Evolutionary conservation across 2,113 vertebrate genomes (phyloP), one percentile per base, ranked within the genome.

Genomic region (Sorex araneus): DNA sequence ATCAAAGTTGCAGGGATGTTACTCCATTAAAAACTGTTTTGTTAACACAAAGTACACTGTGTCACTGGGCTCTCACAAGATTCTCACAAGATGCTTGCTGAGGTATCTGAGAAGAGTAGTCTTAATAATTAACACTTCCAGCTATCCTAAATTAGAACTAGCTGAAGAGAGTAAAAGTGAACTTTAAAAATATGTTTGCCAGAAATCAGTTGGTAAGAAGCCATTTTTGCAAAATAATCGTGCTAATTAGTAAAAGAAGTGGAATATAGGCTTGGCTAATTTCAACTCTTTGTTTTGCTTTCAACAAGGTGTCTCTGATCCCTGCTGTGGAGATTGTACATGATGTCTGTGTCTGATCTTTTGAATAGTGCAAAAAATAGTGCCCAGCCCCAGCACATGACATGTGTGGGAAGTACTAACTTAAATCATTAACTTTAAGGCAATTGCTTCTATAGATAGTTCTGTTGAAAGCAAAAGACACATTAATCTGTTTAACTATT

Each of bases 231-330:
- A 69, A 94, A 85, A 94, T 95, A 73, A 91, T 75, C 77, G 47
- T 97, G 95, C 85, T 97, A 96, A 97, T 97, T 96, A 45, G 95
- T 97, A 93, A 95, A 90, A 43, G 27, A 94, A 93, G 69, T 8
- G 18, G 21, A 89, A 54, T 40, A 67, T 57, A 79, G 77, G 60
- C 80, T 91, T 27, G 83, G 43, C 77, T 89, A 94, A 93, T 94
- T 96, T 73, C 76, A 36, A 77, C 74, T 70, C 54, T 90, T 74
- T 93, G 83, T 78, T 92, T 89, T 92, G 60, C 76, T 84, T 95
- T 82, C 83, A 88, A 8, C 87, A 67, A 97, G 91, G n/a, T 92
- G 91, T 90, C 91, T 70, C 8, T 69, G 30, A 64, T 34, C 88
- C 57, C 13, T 70, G 0, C 32, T 4, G 5, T 84, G 95, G 95